These are phyloP conservation scores for Tuberolachnus salignus DNA, from an alignment of 2,888 invertebrate species.

Conservation along the genomic window DNA sequence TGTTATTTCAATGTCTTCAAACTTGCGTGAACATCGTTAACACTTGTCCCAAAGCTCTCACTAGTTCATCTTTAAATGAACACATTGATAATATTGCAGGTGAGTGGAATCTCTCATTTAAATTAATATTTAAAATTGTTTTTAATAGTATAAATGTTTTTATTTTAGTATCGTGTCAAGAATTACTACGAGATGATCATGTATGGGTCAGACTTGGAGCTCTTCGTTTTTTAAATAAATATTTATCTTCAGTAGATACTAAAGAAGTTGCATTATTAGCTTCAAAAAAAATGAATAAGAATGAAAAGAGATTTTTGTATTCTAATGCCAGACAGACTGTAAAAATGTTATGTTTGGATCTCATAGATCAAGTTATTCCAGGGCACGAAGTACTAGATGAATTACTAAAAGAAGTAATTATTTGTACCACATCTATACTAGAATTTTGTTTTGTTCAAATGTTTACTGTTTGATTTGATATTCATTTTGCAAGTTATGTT, in stretches of 20 bases:
- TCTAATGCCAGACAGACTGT: constrained; percentile 67
- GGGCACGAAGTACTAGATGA: constrained; percentile 70
- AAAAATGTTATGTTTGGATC: constrained; percentile 74
- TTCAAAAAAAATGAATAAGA: constrained; percentile 31
- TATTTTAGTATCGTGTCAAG: constrained; percentile 70
- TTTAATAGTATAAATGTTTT: neutral
- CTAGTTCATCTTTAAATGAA: constrained; percentile 61
- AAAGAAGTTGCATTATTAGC: constrained; percentile 66
- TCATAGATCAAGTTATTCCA: constrained; percentile 76
- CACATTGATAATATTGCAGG: constrained; percentile 61
- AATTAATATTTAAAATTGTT: constrained; percentile 64
- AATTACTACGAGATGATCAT: constrained; percentile 79
- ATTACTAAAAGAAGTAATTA: constrained; percentile 72
- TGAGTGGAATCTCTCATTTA: constrained; percentile 57
- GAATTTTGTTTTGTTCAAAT: neutral
- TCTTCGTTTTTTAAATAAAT: constrained; percentile 75
- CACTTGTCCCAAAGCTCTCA: constrained; percentile 69
- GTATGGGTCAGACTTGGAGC: constrained; percentile 83
- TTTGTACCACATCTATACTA: neutral
- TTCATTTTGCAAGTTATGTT: no score
- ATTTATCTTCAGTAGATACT: constrained; percentile 71
- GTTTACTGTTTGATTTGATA: no score
- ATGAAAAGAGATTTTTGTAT: constrained; percentile 39
- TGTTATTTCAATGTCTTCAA: constrained; percentile 76
- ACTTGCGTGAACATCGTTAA: constrained; percentile 73